Evolutionary conservation across 2,888 invertebrate species (phyloP), one percentile per base, ranked within the genome.

Genomic region (Myopa tessellatipennis): DNA sequence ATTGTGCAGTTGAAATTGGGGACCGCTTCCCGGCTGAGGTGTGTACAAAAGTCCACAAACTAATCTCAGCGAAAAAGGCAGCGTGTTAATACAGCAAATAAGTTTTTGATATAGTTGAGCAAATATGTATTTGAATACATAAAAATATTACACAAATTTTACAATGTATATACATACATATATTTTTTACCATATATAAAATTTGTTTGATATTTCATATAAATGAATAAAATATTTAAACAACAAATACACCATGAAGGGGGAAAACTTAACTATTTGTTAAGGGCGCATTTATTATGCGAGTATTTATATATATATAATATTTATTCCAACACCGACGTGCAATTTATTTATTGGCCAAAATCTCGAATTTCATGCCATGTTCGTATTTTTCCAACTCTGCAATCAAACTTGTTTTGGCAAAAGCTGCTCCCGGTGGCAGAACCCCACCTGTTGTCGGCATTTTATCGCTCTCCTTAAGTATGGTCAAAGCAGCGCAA

Each of bases 401-500:
- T 52, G 94, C 91, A 79, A 97, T 92, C 36, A 98, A 90, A 40
- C 91, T 92, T 0, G 98, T 97, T 81, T 96, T 92, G 0, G 91
- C 91, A 90, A 98, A 98, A 0, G 96, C 97, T 14, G 93, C 93
- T 1, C 94, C 97, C 0, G 98, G 96, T 0, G 98, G 91, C 78
- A 94, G 90, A 1, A 98, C 97, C 14, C 98, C 98, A 55, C 96
- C 96, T 12, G 95, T 96, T 70, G 90, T 87, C 0, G 97, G 97
- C 91, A 98, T 91, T 84, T 94, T 94, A 76, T 93, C 91, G 55
- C 90, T 90, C 86, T 98, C 96, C 34, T 91, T 92, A 14, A 98
- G 90, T 72, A 98, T 89, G 0, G 93, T 94, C 77, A 95, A 84
- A 0, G 95, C 98, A 68, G 94, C 90, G 79, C 93, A 90, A 6